These are phyloP conservation scores for Tupaia tana DNA, from an alignment of 2,113 vertebrate species.

Conservation along the genomic window DNA sequence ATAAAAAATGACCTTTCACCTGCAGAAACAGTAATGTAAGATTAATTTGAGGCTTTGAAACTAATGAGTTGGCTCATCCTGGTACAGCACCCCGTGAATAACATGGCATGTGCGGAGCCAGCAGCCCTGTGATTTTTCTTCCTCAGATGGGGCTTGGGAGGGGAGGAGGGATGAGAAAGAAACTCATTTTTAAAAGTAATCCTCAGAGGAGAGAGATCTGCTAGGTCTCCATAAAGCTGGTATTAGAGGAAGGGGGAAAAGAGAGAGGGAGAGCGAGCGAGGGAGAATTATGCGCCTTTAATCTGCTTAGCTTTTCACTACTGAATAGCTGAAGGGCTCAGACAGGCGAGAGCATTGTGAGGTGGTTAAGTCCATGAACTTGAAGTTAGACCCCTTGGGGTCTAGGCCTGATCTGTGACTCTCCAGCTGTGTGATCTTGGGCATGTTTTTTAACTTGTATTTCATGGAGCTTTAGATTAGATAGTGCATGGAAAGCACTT, in stretches of 20 bases:
- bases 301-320: conserved; percentile 63
- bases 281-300: neutral
- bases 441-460: conserved; percentile 11
- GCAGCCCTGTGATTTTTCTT: neutral
- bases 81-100: rapidly evolving
- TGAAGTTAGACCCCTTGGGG: conserved; percentile 20
- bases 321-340: neutral
- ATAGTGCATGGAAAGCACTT: neutral
- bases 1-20: conserved; percentile 66
- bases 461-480: conserved; percentile 42
- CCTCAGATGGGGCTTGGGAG: conserved; percentile 26
- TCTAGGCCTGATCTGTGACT: neutral
- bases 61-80: conserved; percentile 48
- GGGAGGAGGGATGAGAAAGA: conserved; percentile 13
- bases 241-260: conserved; percentile 1
- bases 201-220: conserved; percentile 30
- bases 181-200: conserved; percentile 65
- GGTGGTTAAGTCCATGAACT: conserved; percentile 9
- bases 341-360: neutral
- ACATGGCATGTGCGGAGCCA: neutral
- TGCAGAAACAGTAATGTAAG: conserved; percentile 30
- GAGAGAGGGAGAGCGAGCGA: neutral
- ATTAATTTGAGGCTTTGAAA: conserved; percentile 62
- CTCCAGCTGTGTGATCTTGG: conserved; percentile 4
- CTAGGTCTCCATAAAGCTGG: conserved; percentile 43